Evolutionary conservation across 2,797 vertebrate genomes (phyloP).

Genomic region (Melopsittacus undulatus): DNA sequence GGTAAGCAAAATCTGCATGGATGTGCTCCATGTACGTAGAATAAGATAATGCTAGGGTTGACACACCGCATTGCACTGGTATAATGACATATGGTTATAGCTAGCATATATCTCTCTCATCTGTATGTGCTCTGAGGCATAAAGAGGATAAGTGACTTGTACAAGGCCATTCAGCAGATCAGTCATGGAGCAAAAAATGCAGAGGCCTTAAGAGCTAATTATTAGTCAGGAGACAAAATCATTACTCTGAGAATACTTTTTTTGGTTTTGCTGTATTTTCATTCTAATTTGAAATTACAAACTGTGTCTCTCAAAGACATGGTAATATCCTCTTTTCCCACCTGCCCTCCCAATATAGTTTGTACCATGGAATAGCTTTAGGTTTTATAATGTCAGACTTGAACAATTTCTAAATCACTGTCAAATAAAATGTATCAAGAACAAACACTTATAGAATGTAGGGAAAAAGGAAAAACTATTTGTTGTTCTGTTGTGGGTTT

Average conservation of each 20-base stretch:
- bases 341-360: neutral
- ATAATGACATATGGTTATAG: constrained; percentile 42
- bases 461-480: neutral
- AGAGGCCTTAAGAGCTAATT: constrained; percentile 24
- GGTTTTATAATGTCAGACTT: neutral
- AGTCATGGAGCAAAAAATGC: neutral
- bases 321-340: neutral
- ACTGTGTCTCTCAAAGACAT: neutral
- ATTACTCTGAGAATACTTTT: neutral
- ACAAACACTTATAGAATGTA: neutral
- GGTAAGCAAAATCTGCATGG: constrained; percentile 20
- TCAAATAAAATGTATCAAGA: neutral
- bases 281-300: neutral
- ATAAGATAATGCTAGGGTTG: neutral
- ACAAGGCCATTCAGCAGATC: constrained; percentile 42
- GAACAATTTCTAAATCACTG: neutral
- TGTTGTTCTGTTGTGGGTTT: neutral
- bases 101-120: neutral
- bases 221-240: neutral
- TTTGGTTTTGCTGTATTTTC: neutral
- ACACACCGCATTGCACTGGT: neutral
- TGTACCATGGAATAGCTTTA: neutral
- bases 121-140: constrained; percentile 28
- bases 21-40: neutral
- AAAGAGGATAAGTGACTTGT: constrained; percentile 41